phyloP scores from a whole-genome alignment of 1,140 invertebrate species.

The Kradibia gibbosae region DNA sequence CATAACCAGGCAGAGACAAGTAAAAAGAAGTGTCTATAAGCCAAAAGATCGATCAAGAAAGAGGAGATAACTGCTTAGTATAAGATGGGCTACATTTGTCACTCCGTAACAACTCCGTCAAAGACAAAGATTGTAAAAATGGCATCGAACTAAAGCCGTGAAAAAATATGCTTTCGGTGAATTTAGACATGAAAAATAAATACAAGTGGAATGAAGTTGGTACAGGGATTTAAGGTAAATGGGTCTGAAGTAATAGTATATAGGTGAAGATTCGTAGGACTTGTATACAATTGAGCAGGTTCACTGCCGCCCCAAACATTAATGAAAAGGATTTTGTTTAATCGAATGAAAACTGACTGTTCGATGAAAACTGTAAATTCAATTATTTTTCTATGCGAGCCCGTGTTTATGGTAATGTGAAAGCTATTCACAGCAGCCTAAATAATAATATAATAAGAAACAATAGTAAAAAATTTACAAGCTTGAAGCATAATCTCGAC shows the following conservation, averaged over 20 bases:
- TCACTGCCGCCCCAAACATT: not conserved
- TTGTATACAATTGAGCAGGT: not conserved
- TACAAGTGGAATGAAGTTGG: not conserved
- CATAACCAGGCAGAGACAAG: conserved; percentile 7
- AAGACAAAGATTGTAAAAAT: not conserved
- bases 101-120: not conserved
- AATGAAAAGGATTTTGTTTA: not conserved
- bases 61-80: not conserved
- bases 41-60: not conserved
- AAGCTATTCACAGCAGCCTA: not conserved
- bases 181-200: not conserved
- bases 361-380: conserved; percentile 41
- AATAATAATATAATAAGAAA: not conserved
- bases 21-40: conserved; percentile 1
- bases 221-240: not conserved
- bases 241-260: not conserved
- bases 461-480: not conserved
- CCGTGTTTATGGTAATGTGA: conserved; percentile 33
- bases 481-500: not conserved
- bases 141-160: not conserved
- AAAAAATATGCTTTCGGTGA: not conserved
- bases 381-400: conserved; percentile 25
- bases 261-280: not conserved
- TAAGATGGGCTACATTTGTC: not conserved
- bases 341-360: not conserved